Evolutionary conservation across 2,888 invertebrate genomes (phyloP), one percentile per base, ranked within the genome.

Genomic region (Rhagophthalmus giganteus): DNA sequence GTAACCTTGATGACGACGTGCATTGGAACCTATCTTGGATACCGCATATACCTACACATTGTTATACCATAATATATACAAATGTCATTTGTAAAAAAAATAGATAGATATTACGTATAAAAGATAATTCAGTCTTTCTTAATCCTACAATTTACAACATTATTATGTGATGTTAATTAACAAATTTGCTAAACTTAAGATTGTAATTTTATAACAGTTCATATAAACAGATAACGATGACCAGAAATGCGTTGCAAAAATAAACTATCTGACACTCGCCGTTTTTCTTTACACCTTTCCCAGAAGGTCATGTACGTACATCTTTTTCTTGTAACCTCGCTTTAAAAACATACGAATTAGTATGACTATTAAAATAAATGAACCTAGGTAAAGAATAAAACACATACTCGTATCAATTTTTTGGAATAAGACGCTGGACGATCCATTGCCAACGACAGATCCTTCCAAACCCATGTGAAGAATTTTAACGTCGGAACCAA

Each of bases 271-370:
- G 44, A 32, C 25, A 39, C 44, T 27, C 25, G 10, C 12, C 38
- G 30, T 15, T 41, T 47, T 35, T 49, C 24, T 37, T 20, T 71
- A 87, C 70, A 87, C 87, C 78, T 87, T 88, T 63, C 86, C 85
- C 63, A 85, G 74, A 57, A 83, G 68, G 68, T 84, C 85, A 76
- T 86, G 84, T 63, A 83, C 79, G 73, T 87, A 87, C 62, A 80
- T 74, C 74, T 87, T 89, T 74, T 87, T 90, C 68, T 84, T 84
- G 73, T 88, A 87, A 64, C 83, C 80, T 71, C 81, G 82, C 62
- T 83, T 82, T 61, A 88, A 79, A 73, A 93, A 89, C 73, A 87
- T 81, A 68, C 87, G 67, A 55, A 75, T 73, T 63, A 75, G 60
- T 59, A 69, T 81, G 67, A 88, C 84, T 58, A 89, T 87, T 68